Base-by-base conservation (phyloP, 2,797 vertebrate genomes). In the Centroberyx gerrardi region DNA sequence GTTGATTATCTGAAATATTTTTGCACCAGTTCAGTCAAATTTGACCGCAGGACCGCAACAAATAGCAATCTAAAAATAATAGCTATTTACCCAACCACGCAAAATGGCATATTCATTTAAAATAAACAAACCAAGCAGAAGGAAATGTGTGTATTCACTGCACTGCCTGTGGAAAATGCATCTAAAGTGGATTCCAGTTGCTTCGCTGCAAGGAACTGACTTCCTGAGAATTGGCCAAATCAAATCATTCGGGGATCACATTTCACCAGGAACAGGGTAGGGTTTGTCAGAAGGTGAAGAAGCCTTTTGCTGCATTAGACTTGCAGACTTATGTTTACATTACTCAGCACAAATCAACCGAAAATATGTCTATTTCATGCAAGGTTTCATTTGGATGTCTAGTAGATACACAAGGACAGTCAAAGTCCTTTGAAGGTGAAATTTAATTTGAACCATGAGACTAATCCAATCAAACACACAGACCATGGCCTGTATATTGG, bases 181-280 rank as follows among this genome's bases (percentile, higher is more conserved):
- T 81, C 60, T 22, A 72, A 62, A 36, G 68, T 48, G 74, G 13
- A 29, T 74, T 87, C 77, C 69, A 82, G 77, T 72, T 53, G 71
- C 65, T 44, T 68, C 79, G 76, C 83, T 79, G 52, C 51, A 65
- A 84, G 78, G 81, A 91, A 90, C 76, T 81, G 64, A 64, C 73
- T 82, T 68, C 44, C 77, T 82, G 77, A 77, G 78, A 81, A 81
- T 54, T 66, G 61, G 76, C 78, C 81, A 88, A 90, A 91, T 88
- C 84, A 87, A 90, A 91, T 91, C 63, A 84, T 73, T 78, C 53
- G 75, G 82, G 83, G 66, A 80, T 90, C 79, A 76, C 51, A 79
- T 90, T 93, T 89, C 87, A 92, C 55, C 63, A 72, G 71, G 81
- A 82, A 78, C 82, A 90, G 80, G 70, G 77, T 53, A 52, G 63